Evolutionary conservation across 64 coral and sea anemone species (phyloP), one percentile per base, ranked within the genome.

Genomic region (Montipora efflorescens): DNA sequence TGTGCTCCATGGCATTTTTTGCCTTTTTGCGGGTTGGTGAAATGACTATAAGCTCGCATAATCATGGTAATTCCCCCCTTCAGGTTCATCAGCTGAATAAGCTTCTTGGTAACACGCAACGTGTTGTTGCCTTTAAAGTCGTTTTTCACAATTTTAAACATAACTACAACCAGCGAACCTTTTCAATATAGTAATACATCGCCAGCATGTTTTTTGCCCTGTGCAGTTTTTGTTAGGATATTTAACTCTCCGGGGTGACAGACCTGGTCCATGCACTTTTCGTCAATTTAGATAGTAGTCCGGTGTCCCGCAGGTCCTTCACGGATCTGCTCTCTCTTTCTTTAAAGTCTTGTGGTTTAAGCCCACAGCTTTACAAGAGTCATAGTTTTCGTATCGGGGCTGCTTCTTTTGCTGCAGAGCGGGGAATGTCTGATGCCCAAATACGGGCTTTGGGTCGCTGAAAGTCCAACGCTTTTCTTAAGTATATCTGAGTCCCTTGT

Each of bases 321-420:
- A 75, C 90, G 13, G 58, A 75, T 47, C 74, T 77, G 28, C 28
- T 36, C 28, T 36, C 1, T 36, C 8, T 68, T 66, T 69, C 66
- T 18, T 68, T 68, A 0, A 15, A n/a, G 12, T 68, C 66, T 48
- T 91, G 90, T 50, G 90, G 90, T n/a, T 61, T 91, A 18, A 49
- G 82, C 52, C 78, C 90, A 19, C 10, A 78, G 21, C 46, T 20
- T 74, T 91, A 91, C 79, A 90, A 90, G 59, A 51, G 55, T n/a
- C 88, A 90, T 80, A 90, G 88, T 80, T 90, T 90, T 80, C 76
- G 78, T 8, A 91, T 91, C 67, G 77, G 78, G 16, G 90, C 90
- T 69, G 74, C 74, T 7, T 76, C 74, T 46, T 76, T 46, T 14
- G 74, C 28, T 44, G 74, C 74, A 76, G 74, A 76, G 12, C 74